Conservation (phyloP, 2,888 invertebrate species). For the Tiliacea aurago region DNA sequence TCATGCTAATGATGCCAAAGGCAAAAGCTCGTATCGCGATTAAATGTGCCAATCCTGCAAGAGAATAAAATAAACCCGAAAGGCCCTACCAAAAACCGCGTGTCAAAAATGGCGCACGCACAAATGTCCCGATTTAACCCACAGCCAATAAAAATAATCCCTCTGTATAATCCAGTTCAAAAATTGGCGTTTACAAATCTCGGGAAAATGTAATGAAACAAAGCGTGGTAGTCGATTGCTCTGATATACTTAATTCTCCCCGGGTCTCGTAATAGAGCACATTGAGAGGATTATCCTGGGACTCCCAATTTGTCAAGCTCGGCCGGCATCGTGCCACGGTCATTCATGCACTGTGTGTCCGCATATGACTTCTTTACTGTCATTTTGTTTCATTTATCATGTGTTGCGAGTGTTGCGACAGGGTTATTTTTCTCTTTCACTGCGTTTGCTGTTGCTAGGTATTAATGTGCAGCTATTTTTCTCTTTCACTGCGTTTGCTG, state of each 20-base stretch:
- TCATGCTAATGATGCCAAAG: not conserved
- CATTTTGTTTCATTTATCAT: slow-evolving; percentile 64
- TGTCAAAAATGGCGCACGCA: slow-evolving; percentile 51
- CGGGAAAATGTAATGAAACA: slow-evolving; percentile 62
- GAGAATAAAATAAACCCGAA: slow-evolving; percentile 37
- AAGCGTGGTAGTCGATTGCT: slow-evolving; percentile 47
- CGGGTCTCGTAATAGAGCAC: slow-evolving; percentile 68
- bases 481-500: slow-evolving; percentile 21
- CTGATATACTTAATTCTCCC: slow-evolving; percentile 64
- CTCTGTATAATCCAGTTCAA: slow-evolving; percentile 38
- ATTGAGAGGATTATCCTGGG: slow-evolving; percentile 79
- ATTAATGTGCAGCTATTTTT: slow-evolving; percentile 45
- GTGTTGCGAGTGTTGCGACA: slow-evolving; percentile 46
- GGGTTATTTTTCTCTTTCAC: slow-evolving; percentile 47
- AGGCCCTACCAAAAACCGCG: slow-evolving; percentile 27
- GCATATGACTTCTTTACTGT: slow-evolving; percentile 57
- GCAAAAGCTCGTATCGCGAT: slow-evolving; percentile 4
- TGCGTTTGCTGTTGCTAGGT: slow-evolving; percentile 8
- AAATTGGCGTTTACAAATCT: slow-evolving; percentile 60
- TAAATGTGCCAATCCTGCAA: slow-evolving; percentile 29
- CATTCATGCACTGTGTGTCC: slow-evolving; percentile 60
- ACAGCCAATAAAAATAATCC: slow-evolving; percentile 57
- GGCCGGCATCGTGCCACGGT: slow-evolving; percentile 64
- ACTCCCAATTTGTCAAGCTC: slow-evolving; percentile 83
- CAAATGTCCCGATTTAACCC: slow-evolving; percentile 46